phyloP scores from a whole-genome alignment of 2,797 vertebrate species.

The Hypotaenidia okinawae region DNA sequence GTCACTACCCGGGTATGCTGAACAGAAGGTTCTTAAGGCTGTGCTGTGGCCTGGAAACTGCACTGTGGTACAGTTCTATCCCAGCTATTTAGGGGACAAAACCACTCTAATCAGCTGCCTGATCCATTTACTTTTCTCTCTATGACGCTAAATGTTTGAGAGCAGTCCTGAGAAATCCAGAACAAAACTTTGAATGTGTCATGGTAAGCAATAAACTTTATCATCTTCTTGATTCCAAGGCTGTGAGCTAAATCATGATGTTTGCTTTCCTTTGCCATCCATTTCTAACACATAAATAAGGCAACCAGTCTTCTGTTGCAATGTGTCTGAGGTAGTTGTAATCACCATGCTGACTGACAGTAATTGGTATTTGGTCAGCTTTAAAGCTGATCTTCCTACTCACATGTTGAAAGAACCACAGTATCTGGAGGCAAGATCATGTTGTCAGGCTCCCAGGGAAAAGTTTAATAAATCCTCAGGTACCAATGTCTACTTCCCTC shows the following conservation, averaged over 20 bases:
- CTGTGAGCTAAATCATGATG: conserved; percentile 13
- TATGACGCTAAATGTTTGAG: not conserved
- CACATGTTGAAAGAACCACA: not conserved
- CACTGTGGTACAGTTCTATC: not conserved
- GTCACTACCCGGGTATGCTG: not conserved
- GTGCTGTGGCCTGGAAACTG: not conserved
- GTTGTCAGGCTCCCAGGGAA: not conserved
- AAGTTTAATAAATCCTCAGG: not conserved
- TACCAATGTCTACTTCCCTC: not conserved
- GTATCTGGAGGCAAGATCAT: not conserved
- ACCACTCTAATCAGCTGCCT: not conserved
- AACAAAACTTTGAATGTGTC: not conserved
- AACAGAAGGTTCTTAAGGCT: not conserved
- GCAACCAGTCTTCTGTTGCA: conserved; percentile 17
- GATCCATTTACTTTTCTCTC: not conserved
- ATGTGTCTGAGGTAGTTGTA: conserved; percentile 1
- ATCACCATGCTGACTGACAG: not conserved
- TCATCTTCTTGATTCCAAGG: not conserved
- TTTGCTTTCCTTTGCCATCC: conserved; percentile 36
- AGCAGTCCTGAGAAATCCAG: not conserved
- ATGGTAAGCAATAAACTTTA: conserved; percentile 9
- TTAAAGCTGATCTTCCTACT: conserved; percentile 10
- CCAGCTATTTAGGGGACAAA: not conserved
- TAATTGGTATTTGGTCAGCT: conserved; percentile 2
- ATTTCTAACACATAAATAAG: conserved; percentile 20